Evolutionary conservation across 2,888 invertebrate genomes (phyloP).

Genomic region (Agrotis ipsilon): DNA sequence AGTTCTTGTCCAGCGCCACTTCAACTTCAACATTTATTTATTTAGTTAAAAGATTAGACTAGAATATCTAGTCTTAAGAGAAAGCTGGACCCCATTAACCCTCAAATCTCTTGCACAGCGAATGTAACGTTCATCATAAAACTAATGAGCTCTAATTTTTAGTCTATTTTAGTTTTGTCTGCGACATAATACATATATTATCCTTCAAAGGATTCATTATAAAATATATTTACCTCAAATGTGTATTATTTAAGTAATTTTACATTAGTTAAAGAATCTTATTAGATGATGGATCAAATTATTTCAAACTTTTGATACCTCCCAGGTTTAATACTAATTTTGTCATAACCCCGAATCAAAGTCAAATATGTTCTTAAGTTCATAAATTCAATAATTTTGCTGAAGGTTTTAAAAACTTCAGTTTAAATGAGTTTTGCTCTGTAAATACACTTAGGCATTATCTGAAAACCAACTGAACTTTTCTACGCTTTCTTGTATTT

Average conservation of each 20-base stretch:
- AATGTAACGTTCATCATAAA: conserved; percentile 24
- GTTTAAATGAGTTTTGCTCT: conserved; percentile 23
- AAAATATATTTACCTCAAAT: conserved; percentile 24
- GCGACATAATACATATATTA: background rate
- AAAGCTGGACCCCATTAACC: conserved; percentile 1
- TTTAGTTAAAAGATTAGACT: too few relatives aligned
- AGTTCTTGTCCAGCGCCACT: too few relatives aligned
- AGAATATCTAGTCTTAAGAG: background rate
- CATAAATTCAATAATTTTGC: conserved; percentile 21
- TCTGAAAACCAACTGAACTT: conserved; percentile 7
- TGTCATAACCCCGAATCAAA: conserved; percentile 1
- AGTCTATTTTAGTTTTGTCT: background rate
- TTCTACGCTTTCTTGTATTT: conserved; percentile 15
- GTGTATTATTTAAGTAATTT: conserved; percentile 24
- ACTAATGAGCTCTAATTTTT: conserved; percentile 11
- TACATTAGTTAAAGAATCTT: conserved; percentile 18
- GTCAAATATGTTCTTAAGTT: conserved; percentile 8
- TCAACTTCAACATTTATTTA: too few relatives aligned
- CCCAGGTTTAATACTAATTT: conserved; percentile 9
- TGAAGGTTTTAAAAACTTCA: conserved; percentile 16
- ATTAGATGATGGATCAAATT: conserved; percentile 10
- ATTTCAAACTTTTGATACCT: conserved; percentile 16
- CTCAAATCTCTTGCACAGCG: conserved; percentile 3
- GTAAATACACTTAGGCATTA: conserved; percentile 17
- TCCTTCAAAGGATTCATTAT: conserved; percentile 3